Percentiles rank a stretch among this genome's conserved stretches.
These are phyloP conservation scores for Melanotaenia maccullochi DNA, from an alignment of 2,797 vertebrate genomes.

Conservation along the genomic window DNA sequence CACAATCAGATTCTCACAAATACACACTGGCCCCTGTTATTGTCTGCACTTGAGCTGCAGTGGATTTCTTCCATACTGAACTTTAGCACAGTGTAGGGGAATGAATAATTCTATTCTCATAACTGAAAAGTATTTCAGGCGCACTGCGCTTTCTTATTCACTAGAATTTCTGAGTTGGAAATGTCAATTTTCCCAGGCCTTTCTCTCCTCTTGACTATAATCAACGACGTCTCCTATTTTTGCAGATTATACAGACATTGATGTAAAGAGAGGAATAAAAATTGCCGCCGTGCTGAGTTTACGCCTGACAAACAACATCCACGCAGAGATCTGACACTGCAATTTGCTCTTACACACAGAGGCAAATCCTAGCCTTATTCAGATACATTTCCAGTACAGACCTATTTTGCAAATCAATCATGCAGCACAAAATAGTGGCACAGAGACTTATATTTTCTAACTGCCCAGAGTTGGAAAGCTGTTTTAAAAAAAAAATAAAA, in stretches of 20 bases:
- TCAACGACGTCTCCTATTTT: conserved; percentile 70
- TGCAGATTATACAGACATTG: conserved; percentile 75
- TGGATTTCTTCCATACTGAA: conserved; percentile 67
- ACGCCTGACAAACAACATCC: conserved; percentile 79
- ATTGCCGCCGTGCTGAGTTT: conserved; percentile 72
- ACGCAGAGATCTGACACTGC: conserved; percentile 74
- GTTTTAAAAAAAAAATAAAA: conserved; percentile 18
- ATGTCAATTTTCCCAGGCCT: conserved; percentile 62
- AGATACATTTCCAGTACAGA: conserved; percentile 77
- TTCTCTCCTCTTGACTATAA: conserved; percentile 68
- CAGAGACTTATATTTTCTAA: conserved; percentile 76
- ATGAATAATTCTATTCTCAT: conserved; percentile 73
- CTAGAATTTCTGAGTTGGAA: conserved; percentile 58
- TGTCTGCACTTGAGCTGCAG: conserved; percentile 68
- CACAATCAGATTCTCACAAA: conserved; percentile 65
- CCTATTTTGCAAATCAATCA: conserved; percentile 83
- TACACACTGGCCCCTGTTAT: conserved; percentile 65
- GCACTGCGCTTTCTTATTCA: conserved; percentile 27
- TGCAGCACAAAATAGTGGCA: conserved; percentile 80
- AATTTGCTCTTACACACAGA: conserved; percentile 77
- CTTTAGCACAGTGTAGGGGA: conserved; percentile 62
- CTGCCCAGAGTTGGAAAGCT: conserved; percentile 64
- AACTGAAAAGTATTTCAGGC: conserved; percentile 55
- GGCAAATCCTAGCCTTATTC: conserved; percentile 74
- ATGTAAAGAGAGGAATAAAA: conserved; percentile 70